These are phyloP conservation scores for Bagarius yarrelli DNA, from an alignment of 2,113 vertebrate species.

Conservation along the genomic window DNA sequence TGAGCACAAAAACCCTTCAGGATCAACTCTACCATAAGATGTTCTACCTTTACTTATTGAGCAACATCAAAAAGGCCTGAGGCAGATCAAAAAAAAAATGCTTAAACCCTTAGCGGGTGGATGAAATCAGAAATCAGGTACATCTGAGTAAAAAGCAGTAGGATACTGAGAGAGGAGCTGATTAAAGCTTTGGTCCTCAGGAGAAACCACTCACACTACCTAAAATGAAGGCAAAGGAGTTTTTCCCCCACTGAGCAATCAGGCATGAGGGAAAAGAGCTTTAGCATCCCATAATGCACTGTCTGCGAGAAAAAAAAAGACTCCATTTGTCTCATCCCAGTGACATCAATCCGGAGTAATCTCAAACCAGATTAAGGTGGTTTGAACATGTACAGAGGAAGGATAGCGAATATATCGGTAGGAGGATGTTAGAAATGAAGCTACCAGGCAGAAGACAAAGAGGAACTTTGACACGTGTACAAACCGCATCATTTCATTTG, in stretches of 20 bases:
- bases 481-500: slow-evolving; percentile 64
- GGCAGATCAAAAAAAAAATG: slow-evolving; percentile 38
- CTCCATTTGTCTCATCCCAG: background rate
- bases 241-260: background rate
- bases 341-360: no score
- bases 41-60: slow-evolving; percentile 43
- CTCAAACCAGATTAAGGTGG: no score
- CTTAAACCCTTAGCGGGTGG: background rate
- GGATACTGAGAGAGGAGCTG: background rate
- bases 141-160: background rate
- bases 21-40: background rate
- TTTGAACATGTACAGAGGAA: no score
- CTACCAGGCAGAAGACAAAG: no score
- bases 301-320: background rate
- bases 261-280: background rate
- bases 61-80: background rate
- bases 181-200: slow-evolving; percentile 7
- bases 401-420: no score
- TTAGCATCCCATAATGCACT: background rate
- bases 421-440: no score
- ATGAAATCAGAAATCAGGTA: slow-evolving; percentile 12
- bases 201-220: background rate
- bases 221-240: background rate
- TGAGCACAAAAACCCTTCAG: no score
- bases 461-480: slow-evolving; percentile 52